phyloP scores from a whole-genome alignment of 2,113 vertebrate species.

The Anguilla rostrata region DNA sequence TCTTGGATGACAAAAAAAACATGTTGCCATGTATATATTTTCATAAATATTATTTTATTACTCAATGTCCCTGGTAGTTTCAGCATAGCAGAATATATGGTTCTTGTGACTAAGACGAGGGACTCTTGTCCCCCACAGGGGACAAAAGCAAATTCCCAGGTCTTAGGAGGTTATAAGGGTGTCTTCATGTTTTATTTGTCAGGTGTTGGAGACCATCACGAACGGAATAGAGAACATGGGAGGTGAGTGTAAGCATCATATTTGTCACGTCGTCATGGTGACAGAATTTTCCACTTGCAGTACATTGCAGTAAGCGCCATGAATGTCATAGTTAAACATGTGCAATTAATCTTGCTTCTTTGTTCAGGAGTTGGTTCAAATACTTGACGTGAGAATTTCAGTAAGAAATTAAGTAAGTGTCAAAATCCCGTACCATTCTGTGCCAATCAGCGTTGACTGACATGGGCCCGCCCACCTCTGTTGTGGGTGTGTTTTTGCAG shows the following conservation, averaged over 20 bases:
- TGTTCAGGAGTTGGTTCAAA: not conserved
- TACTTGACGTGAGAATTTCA: not conserved
- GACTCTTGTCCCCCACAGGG: too few relatives aligned
- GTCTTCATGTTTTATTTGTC: constrained; percentile 33
- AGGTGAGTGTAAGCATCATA: constrained; percentile 68
- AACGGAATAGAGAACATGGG: constrained; percentile 87
- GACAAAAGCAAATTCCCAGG: too few relatives aligned
- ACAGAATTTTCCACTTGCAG: too few relatives aligned
- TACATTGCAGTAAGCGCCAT: too few relatives aligned
- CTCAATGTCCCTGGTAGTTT: too few relatives aligned
- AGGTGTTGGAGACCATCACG: constrained; percentile 85
- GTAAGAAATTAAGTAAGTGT: not conserved
- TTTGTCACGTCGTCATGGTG: not conserved
- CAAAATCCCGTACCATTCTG: not conserved
- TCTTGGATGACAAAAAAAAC: too few relatives aligned
- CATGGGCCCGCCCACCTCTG: not conserved
- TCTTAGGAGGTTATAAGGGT: not conserved
- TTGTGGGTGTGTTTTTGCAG: constrained; percentile 64
- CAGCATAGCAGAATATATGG: too few relatives aligned
- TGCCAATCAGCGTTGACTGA: not conserved
- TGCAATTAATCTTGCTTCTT: not conserved
- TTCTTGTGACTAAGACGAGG: too few relatives aligned
- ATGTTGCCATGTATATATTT: too few relatives aligned
- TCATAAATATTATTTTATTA: too few relatives aligned
- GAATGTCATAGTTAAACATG: too few relatives aligned